A percentile compares a stretch with the other conserved stretches of the same genome.
These are phyloP conservation scores for Aricia artaxerxes DNA, from an alignment of 2,888 invertebrate species.

Conservation along the genomic window DNA sequence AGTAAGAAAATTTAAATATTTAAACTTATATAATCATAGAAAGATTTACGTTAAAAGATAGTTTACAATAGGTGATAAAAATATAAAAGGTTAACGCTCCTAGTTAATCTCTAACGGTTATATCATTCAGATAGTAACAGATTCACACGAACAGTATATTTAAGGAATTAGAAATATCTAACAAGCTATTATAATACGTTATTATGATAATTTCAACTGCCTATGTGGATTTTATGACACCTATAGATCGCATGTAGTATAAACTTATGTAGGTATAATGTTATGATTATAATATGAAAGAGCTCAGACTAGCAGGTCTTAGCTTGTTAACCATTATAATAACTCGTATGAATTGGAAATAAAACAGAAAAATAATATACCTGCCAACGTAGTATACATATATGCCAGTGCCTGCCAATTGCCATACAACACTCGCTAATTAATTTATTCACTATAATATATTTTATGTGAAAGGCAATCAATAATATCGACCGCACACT, in stretches of 20 bases:
- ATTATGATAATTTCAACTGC: background rate
- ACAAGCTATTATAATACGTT: background rate
- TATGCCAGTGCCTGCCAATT: too few relatives aligned
- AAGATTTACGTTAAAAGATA: conserved; percentile 2
- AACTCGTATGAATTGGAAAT: too few relatives aligned
- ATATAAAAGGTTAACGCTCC: conserved; percentile 5
- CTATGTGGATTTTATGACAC: background rate
- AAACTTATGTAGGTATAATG: too few relatives aligned
- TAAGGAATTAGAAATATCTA: background rate
- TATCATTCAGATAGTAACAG: conserved; percentile 7
- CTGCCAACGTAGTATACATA: too few relatives aligned
- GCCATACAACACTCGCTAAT: too few relatives aligned
- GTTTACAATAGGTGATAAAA: conserved; percentile 24
- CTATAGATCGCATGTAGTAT: too few relatives aligned
- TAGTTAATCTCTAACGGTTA: conserved; percentile 9
- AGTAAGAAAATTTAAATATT: background rate
- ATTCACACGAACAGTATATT: background rate
- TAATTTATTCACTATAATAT: too few relatives aligned
- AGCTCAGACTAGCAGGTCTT: too few relatives aligned
- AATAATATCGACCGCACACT: background rate
- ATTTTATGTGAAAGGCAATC: background rate
- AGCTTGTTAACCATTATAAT: too few relatives aligned
- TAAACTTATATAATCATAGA: conserved; percentile 6
- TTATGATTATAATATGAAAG: too few relatives aligned
- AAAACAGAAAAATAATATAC: too few relatives aligned